A percentile compares a stretch with the other conserved stretches of the same genome.
Conservation (phyloP, 2,113 vertebrate genomes). For the Ptilorrhoa leucosticta region DNA sequence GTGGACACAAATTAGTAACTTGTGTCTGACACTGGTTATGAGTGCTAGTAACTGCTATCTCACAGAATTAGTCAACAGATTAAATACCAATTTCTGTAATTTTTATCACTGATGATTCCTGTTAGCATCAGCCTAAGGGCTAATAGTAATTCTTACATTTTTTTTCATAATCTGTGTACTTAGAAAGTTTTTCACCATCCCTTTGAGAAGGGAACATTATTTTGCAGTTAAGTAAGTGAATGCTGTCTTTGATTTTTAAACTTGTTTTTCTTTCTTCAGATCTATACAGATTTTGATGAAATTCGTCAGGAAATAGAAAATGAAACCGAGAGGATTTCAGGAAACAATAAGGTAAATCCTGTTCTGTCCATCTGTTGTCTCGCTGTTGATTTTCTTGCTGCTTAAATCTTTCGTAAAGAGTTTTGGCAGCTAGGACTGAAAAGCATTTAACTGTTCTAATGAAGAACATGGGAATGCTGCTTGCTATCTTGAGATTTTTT, state of each 20-base stretch:
- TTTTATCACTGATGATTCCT: neutral
- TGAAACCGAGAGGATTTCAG: slow-evolving; percentile 95
- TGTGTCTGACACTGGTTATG: neutral
- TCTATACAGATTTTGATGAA: slow-evolving; percentile 94
- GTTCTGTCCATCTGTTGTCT: neutral
- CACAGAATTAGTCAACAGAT: neutral
- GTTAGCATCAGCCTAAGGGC: neutral
- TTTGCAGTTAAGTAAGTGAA: neutral
- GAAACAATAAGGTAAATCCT: slow-evolving; percentile 90
- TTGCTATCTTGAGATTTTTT: neutral
- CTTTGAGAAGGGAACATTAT: neutral
- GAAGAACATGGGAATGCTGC: neutral
- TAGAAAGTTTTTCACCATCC: neutral
- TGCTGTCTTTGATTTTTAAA: neutral
- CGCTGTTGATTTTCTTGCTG: neutral
- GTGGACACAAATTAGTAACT: neutral
- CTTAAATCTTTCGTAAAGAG: neutral
- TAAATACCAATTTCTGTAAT: neutral
- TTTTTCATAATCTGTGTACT: neutral
- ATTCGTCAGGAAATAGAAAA: slow-evolving; percentile 95
- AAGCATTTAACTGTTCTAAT: neutral
- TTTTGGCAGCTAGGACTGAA: neutral
- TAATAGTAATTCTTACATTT: neutral
- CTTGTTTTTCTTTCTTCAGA: slow-evolving; percentile 69
- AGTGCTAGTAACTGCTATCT: neutral